Percentiles rank a stretch among this genome's conserved stretches.
These are phyloP conservation scores for Furcula furcula DNA, from an alignment of 2,888 invertebrate genomes.

Conservation along the genomic window DNA sequence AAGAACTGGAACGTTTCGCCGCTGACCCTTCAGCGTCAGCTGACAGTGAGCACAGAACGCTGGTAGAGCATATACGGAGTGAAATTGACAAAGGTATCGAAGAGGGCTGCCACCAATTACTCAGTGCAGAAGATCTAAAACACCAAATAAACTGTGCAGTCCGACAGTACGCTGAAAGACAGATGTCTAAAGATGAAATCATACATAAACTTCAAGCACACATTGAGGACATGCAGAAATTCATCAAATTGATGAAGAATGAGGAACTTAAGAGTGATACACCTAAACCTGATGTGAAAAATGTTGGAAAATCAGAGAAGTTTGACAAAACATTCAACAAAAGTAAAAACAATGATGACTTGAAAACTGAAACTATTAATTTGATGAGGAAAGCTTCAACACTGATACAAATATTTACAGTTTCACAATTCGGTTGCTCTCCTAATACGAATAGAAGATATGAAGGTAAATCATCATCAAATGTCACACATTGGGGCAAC, in stretches of 20 bases:
- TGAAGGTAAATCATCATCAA: conserved; percentile 90
- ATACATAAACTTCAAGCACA: conserved; percentile 98
- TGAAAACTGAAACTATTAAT: conserved; percentile 84
- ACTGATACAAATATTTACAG: conserved; percentile 95
- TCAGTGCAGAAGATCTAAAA: conserved; percentile 91
- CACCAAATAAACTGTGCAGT: conserved; percentile 95
- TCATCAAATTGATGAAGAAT: conserved; percentile 96
- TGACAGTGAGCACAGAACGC: conserved; percentile 93
- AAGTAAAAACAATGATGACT: conserved; percentile 66
- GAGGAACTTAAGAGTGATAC: conserved; percentile 77
- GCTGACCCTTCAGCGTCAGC: conserved; percentile 92
- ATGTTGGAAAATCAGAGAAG: conserved; percentile 48
- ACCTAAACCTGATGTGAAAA: conserved; percentile 44
- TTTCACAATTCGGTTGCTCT: conserved; percentile 96
- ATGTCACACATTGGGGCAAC: conserved; percentile 98
- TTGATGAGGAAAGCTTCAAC: conserved; percentile 94
- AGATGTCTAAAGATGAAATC: conserved; percentile 97
- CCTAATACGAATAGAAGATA: conserved; percentile 87
- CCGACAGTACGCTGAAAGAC: conserved; percentile 94
- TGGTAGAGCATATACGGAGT: conserved; percentile 92
- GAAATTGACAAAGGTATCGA: conserved; percentile 94
- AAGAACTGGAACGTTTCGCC: conserved; percentile 95
- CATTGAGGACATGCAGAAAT: conserved; percentile 97
- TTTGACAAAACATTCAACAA: conserved; percentile 65
- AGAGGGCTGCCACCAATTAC: conserved; percentile 86